Evolutionary conservation across 2,113 vertebrate genomes (phyloP), one percentile per base, ranked within the genome.

Genomic region (Hystrix cristata): DNA sequence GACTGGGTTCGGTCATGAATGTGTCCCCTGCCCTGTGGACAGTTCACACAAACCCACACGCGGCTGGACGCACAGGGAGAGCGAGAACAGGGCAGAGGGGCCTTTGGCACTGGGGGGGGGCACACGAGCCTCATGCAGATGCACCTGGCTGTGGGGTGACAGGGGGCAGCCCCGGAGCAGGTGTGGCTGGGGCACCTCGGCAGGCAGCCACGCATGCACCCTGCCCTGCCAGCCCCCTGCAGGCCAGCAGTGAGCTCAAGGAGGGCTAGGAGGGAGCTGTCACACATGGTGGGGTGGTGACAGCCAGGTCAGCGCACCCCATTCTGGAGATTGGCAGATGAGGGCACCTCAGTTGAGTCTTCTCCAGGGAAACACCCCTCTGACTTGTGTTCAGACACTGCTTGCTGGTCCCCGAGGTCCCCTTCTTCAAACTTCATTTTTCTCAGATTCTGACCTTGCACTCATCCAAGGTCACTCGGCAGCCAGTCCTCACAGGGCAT

Each of bases 281-380:
- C 60, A 18, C n/a, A 4, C 83, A 5, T 0, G 7, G 69, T 2
- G 4, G 6, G 9, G 10, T 29, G 11, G 3, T 31, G 29, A n/a
- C 12, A 2, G 15, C 46, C 27, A 27, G 2, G 59, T 13, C 27
- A 0, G 3, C 23, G 25, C 0, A 53, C 25, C 55, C 13, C 21
- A 5, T 11, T 14, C 48, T 55, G 76, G 48, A 71, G n/a, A n/a
- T 46, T 25, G 71, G 31, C 10, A 9, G 38, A n/a, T 15, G n/a
- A 71, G 67, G 67, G 16, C 5, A 8, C 64, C 65, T 34, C 5
- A 5, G 25, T 29, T 38, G 19, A 29, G 16, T 76, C 3, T 67
- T 86, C 2, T 5, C 60, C 3, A 0, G 2, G 7, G 12, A 9
- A 21, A 19, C 2, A 0, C n/a, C 29, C 67, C 34, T 6, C 3